Base-by-base conservation (phyloP, 2,888 invertebrate species). In the Arctia plantaginis region DNA sequence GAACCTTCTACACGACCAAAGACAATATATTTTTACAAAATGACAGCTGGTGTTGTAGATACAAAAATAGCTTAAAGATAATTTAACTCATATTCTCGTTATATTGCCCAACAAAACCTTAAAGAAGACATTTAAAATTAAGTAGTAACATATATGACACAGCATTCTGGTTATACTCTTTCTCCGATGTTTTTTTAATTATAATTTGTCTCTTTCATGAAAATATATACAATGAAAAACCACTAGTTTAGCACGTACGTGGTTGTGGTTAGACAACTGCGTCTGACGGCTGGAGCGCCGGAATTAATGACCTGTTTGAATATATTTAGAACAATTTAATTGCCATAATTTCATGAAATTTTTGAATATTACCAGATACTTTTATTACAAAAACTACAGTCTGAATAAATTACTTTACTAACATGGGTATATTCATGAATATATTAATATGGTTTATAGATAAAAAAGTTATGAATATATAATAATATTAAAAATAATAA, bases 211-310 rank as follows among this genome's bases (percentile, higher is more conserved):
- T 41, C 30, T 71, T 73, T 44, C 30, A 59, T 64, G 65, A 74
- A 66, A 79, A 74, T 75, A 70, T 62, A 62, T 30, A 77, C 27
- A 75, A 78, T 78, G 73, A 78, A 77, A 76, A 55, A 72, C 6
- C 62, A 51, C 72, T 73, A 77, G 79, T 76, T 82, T 85, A 80
- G 84, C 72, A 41, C 71, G 66, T 77, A 78, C 76, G 75, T 71
- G 79, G 77, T 71, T 86, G 86, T 67, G 86, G 86, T 85, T 76
- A 74, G 80, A 74, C 69, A 69, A 41, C 74, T 79, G 84, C 41
- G 69, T 33, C 75, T 83, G 83, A 66, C 79, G 74, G 72, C 76
- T 59, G 79, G 75, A 64, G 72, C 79, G 75, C 75, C 78, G 71
- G 30, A 82, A 84, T 80, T 83, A 83, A 83, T 82, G 78, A 77